These are phyloP conservation scores for Thymallus thymallus DNA, from an alignment of 2,113 vertebrate species.

Conservation along the genomic window DNA sequence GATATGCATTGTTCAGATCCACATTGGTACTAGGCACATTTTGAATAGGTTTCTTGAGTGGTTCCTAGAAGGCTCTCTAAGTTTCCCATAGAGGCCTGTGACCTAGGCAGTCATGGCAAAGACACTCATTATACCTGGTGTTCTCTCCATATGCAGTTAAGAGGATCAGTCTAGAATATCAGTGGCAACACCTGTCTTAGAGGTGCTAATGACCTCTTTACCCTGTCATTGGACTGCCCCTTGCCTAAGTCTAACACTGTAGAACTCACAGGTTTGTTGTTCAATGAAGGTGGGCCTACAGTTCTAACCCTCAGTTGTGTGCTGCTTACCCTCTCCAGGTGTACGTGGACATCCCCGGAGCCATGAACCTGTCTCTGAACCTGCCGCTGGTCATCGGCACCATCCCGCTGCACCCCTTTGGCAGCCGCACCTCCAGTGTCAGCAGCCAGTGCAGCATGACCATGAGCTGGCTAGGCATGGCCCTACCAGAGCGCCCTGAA, in stretches of 20 bases:
- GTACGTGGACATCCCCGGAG: conserved; percentile 98
- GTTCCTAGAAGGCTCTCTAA: conserved; percentile 28
- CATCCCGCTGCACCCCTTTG: conserved; percentile 94
- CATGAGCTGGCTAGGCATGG: conserved; percentile 92
- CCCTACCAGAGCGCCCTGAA: conserved; percentile 94
- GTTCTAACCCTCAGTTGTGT: neutral
- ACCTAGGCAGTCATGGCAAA: conserved; percentile 42
- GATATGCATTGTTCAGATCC: no score
- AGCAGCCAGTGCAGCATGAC: conserved; percentile 98
- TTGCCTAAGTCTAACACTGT: conserved; percentile 36
- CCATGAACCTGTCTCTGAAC: conserved; percentile 95
- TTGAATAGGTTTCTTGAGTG: neutral
- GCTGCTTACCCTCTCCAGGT: conserved; percentile 71
- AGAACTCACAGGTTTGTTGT: neutral
- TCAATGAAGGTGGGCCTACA: neutral
- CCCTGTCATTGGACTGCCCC: conserved; percentile 32
- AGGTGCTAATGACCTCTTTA: conserved; percentile 58
- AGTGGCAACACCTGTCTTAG: conserved; percentile 55
- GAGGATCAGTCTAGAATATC: conserved; percentile 65
- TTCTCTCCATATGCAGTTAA: conserved; percentile 61
- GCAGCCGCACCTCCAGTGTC: conserved; percentile 95
- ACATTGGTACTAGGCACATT: neutral
- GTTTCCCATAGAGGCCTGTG: conserved; percentile 24
- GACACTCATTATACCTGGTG: conserved; percentile 55
- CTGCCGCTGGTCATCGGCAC: conserved; percentile 97